Base-by-base conservation (phyloP, 2,888 invertebrate species). In the Lycia hirtaria region DNA sequence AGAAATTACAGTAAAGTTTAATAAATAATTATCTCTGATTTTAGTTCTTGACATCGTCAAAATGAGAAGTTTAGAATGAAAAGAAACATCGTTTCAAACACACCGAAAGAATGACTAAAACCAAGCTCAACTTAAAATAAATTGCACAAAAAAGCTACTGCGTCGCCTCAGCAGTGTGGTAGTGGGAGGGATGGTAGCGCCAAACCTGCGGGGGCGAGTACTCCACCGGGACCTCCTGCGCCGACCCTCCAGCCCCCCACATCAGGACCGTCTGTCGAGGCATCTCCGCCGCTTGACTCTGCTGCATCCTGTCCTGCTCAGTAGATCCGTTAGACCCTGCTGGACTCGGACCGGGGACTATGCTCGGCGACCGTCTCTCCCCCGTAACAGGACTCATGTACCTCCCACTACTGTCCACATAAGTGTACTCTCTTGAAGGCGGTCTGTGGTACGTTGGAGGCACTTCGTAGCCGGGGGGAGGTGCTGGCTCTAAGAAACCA, bases 241-340 rank as follows among this genome's bases (percentile, higher is more conserved):
- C 83, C 1, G 87, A 64, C 2, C 87, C 88, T 60, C 87, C 93
- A 61, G 94, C 93, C 17, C 97, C 98, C 98, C 98, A 98, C 98
- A 98, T 98, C 37, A 98, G 93, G 50, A 98, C 98, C 9, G 98
- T 98, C 86, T 98, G 98, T 38, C 98, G 92, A 0, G 96, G 95
- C 66, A 94, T 92, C 72, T 94, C 95, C 51, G 93, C 88, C 10
- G 88, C 73, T 62, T 84, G 83, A 48, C 80, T 72, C 69, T 85
- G 84, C 71, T 83, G 87, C 82, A 88, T 77, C 57, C 89, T 70
- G 30, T 91, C 90, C 63, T 87, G 86, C 55, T 89, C 91, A 37
- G 82, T 75, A 0, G 91, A 91, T 12, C 88, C 90, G 35, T 86
- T 89, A 1, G 91, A 90, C 0, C 88, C 90, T 0, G 84, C 91